Evolutionary conservation across 2,113 vertebrate genomes (phyloP).

Genomic region (Cottus gobio): DNA sequence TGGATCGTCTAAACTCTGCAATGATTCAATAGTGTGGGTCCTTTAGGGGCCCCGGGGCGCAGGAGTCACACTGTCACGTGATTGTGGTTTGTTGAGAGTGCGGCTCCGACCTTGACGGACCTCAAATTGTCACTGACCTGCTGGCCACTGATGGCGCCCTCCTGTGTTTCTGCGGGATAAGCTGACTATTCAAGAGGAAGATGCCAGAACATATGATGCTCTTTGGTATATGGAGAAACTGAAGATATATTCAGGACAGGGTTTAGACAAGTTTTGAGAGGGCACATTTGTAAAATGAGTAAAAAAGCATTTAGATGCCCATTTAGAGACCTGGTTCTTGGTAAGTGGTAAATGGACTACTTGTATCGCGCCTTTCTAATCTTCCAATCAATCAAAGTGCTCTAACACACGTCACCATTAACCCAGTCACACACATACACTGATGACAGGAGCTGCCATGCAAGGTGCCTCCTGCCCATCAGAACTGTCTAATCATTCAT

Average conservation of each 20-base stretch:
- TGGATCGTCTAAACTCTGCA: constrained; percentile 30
- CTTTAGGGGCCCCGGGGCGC: constrained; percentile 31
- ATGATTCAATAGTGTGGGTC: constrained; percentile 56
- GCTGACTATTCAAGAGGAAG: background rate
- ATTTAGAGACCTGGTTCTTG: background rate
- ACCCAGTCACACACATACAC: background rate
- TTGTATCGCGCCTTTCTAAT: background rate
- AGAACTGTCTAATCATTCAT: no score
- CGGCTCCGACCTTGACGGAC: constrained; percentile 55
- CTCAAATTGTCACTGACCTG: constrained; percentile 40
- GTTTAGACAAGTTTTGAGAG: background rate
- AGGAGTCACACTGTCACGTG: constrained; percentile 61
- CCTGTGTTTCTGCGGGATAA: constrained; percentile 34
- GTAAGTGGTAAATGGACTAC: background rate
- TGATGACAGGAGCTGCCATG: no score
- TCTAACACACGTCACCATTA: background rate
- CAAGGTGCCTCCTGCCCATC: no score
- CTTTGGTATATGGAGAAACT: background rate
- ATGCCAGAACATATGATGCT: background rate
- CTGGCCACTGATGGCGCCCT: constrained; percentile 38
- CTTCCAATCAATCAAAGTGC: background rate
- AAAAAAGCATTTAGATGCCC: background rate
- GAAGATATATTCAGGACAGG: background rate
- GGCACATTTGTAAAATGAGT: background rate
- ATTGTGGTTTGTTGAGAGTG: background rate